Conservation (phyloP, 1,140 invertebrate species). For the Ceratina calcarata region DNA sequence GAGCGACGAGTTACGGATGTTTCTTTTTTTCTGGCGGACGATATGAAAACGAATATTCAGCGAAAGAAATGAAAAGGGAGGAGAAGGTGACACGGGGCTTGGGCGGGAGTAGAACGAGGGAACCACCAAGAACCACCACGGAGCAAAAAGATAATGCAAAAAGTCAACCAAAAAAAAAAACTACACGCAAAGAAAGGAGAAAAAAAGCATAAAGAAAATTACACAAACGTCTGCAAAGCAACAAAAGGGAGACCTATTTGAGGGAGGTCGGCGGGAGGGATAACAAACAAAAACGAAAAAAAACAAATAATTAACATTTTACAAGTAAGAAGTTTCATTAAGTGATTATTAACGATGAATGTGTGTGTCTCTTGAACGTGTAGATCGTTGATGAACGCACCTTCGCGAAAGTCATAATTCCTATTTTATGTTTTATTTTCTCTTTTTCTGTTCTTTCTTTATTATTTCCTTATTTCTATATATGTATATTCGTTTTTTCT, state of each 20-base stretch:
- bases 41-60: background rate
- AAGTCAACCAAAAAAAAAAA: slow-evolving; percentile 6
- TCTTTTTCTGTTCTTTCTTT: background rate
- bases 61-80: slow-evolving; percentile 8
- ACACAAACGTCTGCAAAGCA: slow-evolving; percentile 19
- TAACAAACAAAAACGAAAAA: slow-evolving; percentile 30
- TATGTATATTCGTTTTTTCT: slow-evolving; percentile 2
- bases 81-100: slow-evolving; percentile 13
- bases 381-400: slow-evolving; percentile 59
- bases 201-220: slow-evolving; percentile 33
- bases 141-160: slow-evolving; percentile 49
- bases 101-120: slow-evolving; percentile 39
- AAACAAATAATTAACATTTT: slow-evolving; percentile 49
- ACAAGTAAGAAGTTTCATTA: slow-evolving; percentile 57
- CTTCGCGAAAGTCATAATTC: slow-evolving; percentile 45
- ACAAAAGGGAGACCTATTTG: slow-evolving; percentile 6
- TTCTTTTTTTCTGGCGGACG: background rate
- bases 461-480: background rate
- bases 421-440: background rate
- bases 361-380: slow-evolving; percentile 62
- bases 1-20: background rate
- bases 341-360: slow-evolving; percentile 59
- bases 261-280: background rate
- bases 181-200: slow-evolving; percentile 20
- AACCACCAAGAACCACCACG: slow-evolving; percentile 50